Percentiles rank a stretch among this genome's conserved stretches.
Evolutionary conservation across 1,140 invertebrate genomes (phyloP).

Genomic region (Drosophila dunni): DNA sequence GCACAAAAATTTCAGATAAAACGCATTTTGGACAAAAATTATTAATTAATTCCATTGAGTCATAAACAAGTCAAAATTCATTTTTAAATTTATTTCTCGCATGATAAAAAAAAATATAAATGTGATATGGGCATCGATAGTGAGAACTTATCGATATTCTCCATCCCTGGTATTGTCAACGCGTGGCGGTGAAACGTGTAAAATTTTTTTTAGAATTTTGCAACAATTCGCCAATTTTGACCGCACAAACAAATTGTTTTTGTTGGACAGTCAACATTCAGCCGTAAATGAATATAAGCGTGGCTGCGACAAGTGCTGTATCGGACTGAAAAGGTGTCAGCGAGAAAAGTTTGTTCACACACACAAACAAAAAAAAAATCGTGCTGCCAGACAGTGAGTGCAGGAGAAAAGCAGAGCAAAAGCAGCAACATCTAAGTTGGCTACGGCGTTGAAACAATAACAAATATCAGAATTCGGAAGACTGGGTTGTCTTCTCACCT

Average conservation of each 20-base stretch:
- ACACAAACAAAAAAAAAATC: constrained; percentile 18
- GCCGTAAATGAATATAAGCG: background rate
- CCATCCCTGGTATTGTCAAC: constrained; percentile 49
- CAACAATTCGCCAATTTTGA: constrained; percentile 37
- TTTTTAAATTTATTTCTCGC: background rate
- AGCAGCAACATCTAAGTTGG: constrained; percentile 32
- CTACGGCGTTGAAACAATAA: constrained; percentile 39
- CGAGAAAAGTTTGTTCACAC: constrained; percentile 38
- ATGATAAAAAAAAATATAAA: background rate
- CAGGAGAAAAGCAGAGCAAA: constrained; percentile 35
- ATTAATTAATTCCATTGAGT: too few relatives aligned
- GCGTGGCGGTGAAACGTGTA: constrained; percentile 60
- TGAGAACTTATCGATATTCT: constrained; percentile 26
- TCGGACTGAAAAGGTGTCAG: constrained; percentile 28
- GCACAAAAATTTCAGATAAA: too few relatives aligned
- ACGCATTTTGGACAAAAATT: too few relatives aligned
- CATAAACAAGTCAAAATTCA: background rate
- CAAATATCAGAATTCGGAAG: constrained; percentile 35
- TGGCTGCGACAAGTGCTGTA: constrained; percentile 5
- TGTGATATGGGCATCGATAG: constrained; percentile 5
- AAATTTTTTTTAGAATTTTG: constrained; percentile 45
- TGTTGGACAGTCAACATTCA: constrained; percentile 13
- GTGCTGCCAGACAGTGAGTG: constrained; percentile 50
- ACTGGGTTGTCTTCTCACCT: constrained; percentile 23
- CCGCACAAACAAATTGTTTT: constrained; percentile 38